Percentiles rank a stretch among this genome's conserved stretches.
Conservation (phyloP, 1,140 invertebrate genomes). For the Hylyphantes graminicola region DNA sequence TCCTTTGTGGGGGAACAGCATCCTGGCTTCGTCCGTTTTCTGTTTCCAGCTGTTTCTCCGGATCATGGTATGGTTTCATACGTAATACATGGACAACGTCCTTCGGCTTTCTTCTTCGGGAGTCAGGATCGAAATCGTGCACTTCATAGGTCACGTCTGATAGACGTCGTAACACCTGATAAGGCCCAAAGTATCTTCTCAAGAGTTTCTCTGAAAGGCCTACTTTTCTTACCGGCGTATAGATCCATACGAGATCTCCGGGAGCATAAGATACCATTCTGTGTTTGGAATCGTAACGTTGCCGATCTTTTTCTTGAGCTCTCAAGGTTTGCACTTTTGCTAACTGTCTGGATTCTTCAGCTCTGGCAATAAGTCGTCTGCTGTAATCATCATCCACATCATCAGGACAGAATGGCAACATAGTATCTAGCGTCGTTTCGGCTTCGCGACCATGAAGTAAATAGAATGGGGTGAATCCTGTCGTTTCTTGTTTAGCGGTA, state of each 20-base stretch:
- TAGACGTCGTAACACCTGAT: neutral
- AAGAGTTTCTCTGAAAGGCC: neutral
- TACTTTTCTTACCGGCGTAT: neutral
- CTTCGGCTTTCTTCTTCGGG: neutral
- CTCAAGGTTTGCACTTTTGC: neutral
- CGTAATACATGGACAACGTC: neutral
- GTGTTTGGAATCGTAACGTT: conserved; percentile 1
- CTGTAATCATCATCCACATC: neutral
- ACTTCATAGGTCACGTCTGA: neutral
- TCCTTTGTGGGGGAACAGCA: too few relatives aligned
- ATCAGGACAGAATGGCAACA: neutral
- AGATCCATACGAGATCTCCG: conserved; percentile 5
- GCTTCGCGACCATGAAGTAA: too few relatives aligned
- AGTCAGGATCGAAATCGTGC: neutral
- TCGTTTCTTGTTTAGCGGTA: too few relatives aligned
- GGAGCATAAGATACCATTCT: neutral
- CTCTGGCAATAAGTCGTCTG: too few relatives aligned
- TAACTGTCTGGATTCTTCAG: conserved; percentile 11
- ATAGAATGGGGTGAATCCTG: too few relatives aligned
- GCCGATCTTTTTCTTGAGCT: neutral
- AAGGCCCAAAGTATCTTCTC: neutral
- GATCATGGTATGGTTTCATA: neutral
- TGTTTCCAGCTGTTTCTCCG: too few relatives aligned
- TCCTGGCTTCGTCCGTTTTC: too few relatives aligned
- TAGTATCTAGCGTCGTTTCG: too few relatives aligned